A percentile compares a stretch with the other conserved stretches of the same genome.
These are phyloP conservation scores for Nylanderia fulva DNA, from an alignment of 1,140 invertebrate species.

Conservation along the genomic window DNA sequence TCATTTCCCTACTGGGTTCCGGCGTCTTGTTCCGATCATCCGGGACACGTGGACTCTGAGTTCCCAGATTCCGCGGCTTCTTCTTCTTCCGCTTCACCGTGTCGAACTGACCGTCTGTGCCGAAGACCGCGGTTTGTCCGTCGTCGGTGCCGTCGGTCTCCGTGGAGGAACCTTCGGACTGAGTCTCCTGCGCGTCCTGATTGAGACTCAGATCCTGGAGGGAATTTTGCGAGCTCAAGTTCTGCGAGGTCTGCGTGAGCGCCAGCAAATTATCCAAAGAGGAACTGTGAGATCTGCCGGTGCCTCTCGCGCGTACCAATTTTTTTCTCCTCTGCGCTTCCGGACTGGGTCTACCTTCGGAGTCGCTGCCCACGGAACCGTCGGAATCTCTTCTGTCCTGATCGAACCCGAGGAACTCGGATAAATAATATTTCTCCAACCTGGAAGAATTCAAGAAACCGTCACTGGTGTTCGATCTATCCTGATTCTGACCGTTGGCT, in stretches of 20 bases:
- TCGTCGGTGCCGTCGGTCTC: constrained; percentile 93
- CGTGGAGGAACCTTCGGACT: constrained; percentile 90
- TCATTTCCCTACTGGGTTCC: constrained; percentile 84
- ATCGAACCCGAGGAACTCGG: constrained; percentile 93
- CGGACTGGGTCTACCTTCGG: constrained; percentile 94
- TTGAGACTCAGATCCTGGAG: constrained; percentile 80
- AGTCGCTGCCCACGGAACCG: constrained; percentile 94
- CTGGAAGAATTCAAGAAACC: constrained; percentile 92
- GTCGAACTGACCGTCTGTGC: constrained; percentile 91
- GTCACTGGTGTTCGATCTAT: constrained; percentile 87
- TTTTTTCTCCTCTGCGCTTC: constrained; percentile 92
- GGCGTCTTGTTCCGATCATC: constrained; percentile 86
- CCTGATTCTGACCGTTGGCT: constrained; percentile 79
- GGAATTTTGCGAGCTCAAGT: constrained; percentile 85
- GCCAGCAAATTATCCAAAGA: constrained; percentile 92
- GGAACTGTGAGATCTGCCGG: constrained; percentile 92
- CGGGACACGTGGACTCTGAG: constrained; percentile 81
- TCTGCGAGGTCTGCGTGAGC: constrained; percentile 85
- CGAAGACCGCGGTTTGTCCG: constrained; percentile 84
- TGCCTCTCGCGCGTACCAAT: constrained; percentile 92
- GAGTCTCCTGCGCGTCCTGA: constrained; percentile 81
- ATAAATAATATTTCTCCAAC: constrained; percentile 96
- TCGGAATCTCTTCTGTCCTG: constrained; percentile 91
- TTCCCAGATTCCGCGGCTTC: constrained; percentile 84
- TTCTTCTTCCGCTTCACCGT: constrained; percentile 94